Percentiles rank a stretch among this genome's conserved stretches.
Conservation (phyloP, 2,888 invertebrate species). For the Pseudoips prasinana region DNA sequence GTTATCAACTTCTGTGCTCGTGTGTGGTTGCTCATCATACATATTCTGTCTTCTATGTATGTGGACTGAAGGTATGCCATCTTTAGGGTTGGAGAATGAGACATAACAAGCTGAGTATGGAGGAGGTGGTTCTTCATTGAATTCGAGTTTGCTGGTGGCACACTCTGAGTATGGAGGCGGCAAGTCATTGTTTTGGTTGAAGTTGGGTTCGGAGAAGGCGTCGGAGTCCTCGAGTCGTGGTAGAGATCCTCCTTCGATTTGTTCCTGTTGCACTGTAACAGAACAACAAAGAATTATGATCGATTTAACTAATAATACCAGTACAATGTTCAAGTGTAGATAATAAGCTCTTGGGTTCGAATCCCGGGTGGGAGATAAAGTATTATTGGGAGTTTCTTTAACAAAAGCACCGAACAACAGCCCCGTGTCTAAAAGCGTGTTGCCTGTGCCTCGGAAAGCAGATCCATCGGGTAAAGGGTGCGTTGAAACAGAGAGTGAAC, state of each 20-base stretch:
- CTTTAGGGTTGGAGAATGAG: slow-evolving; percentile 42
- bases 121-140: slow-evolving; percentile 56
- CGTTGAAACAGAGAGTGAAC: no score
- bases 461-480: no score
- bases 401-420: no score
- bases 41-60: slow-evolving; percentile 21
- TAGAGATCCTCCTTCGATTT: slow-evolving; percentile 11
- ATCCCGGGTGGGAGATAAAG: no score
- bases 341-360: no score
- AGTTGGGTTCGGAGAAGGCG: slow-evolving; percentile 13
- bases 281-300: background rate
- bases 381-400: no score
- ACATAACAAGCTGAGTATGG: slow-evolving; percentile 62
- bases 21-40: slow-evolving; percentile 4
- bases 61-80: slow-evolving; percentile 43
- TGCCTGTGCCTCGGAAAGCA: no score
- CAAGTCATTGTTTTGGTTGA: slow-evolving; percentile 29
- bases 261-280: slow-evolving; percentile 31
- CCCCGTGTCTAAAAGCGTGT: no score
- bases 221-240: slow-evolving; percentile 23
- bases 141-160: slow-evolving; percentile 7
- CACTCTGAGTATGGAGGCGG: slow-evolving; percentile 41
- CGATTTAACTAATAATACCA: background rate
- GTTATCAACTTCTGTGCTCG: slow-evolving; percentile 20
- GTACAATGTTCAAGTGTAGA: background rate